These are phyloP conservation scores for Gobio occitaniae DNA, from an alignment of 2,797 vertebrate species.

Conservation along the genomic window DNA sequence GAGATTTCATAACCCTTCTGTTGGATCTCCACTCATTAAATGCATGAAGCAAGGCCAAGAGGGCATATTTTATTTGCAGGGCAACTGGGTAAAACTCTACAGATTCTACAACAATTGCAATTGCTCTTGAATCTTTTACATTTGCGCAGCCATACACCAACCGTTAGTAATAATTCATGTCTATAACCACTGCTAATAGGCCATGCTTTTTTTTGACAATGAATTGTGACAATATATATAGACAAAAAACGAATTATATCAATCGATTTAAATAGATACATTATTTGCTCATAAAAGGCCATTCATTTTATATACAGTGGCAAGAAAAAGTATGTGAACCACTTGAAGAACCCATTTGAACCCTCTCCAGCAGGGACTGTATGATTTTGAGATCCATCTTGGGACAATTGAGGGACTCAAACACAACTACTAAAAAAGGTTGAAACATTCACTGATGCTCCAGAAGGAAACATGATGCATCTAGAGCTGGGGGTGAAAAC, in stretches of 20 bases:
- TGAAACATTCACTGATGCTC: no score
- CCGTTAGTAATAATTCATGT: not conserved
- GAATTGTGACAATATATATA: not conserved
- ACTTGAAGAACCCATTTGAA: no score
- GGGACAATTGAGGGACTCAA: no score
- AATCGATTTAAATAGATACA: not conserved
- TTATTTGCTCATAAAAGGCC: not conserved
- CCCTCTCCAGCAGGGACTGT: no score
- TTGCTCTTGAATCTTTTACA: not conserved
- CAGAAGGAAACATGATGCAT: no score
- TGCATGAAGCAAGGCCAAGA: conserved; percentile 5
- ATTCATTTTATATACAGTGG: not conserved
- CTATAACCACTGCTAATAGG: not conserved
- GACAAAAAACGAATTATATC: not conserved
- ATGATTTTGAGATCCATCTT: no score
- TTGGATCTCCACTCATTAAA: conserved; percentile 24
- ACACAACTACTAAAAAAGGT: no score
- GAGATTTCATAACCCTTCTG: conserved; percentile 25
- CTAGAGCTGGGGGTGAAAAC: no score
- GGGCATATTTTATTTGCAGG: conserved; percentile 8
- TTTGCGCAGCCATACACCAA: not conserved
- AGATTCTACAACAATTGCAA: not conserved
- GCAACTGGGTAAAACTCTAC: conserved; percentile 10
- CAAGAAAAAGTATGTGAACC: no score
- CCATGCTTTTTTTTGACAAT: not conserved